Evolutionary conservation across 2,113 vertebrate species (phyloP).

Genomic region (Sphaerodactylus townsendi): DNA sequence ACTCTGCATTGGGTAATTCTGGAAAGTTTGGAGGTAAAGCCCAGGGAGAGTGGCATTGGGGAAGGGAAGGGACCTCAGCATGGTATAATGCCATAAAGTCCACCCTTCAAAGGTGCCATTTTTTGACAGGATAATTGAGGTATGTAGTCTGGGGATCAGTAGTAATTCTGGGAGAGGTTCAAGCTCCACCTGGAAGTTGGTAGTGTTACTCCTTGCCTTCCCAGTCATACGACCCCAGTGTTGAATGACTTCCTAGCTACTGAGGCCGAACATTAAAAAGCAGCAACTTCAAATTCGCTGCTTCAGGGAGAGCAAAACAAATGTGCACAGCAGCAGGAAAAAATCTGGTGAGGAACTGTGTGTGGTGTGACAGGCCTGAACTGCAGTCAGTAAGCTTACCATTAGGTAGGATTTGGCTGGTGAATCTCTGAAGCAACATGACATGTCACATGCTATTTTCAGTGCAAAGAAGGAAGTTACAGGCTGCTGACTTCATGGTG

Average conservation of each 20-base stretch:
- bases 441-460: background rate
- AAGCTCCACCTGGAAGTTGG: too few species aligned
- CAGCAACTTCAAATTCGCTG: background rate
- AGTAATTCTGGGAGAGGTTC: too few species aligned
- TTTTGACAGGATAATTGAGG: too few species aligned
- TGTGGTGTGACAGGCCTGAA: constrained; percentile 5
- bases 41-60: too few species aligned
- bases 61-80: too few species aligned
- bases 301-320: background rate
- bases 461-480: background rate
- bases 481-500: background rate
- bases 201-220: background rate
- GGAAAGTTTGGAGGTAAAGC: too few species aligned
- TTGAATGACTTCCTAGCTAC: background rate
- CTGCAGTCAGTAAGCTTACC: background rate
- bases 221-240: background rate
- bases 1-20: too few species aligned
- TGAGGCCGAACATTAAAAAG: background rate
- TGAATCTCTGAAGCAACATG: background rate
- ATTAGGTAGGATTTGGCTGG: background rate
- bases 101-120: too few species aligned
- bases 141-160: too few species aligned
- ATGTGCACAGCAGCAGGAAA: background rate
- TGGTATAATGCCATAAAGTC: too few species aligned
- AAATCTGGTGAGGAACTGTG: background rate